Percentiles rank a stretch among this genome's conserved stretches.
phyloP scores from a whole-genome alignment of 2,113 vertebrate genomes.

The Atrichornis clamosus region DNA sequence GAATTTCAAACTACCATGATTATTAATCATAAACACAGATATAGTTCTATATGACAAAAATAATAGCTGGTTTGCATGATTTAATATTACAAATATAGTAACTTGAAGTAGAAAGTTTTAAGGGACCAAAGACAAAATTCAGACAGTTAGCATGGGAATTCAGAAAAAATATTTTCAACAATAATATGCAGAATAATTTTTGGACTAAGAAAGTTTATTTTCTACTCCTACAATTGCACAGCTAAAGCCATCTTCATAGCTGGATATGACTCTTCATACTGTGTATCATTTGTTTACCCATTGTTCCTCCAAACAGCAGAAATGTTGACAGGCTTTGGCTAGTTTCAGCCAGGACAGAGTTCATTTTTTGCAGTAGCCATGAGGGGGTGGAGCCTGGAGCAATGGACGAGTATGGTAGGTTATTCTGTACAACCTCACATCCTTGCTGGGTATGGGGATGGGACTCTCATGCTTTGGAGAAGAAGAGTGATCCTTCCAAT shows the following conservation, averaged over 20 bases:
- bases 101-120: background rate
- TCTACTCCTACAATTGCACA: background rate
- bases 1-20: background rate
- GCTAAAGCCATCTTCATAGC: background rate
- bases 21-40: background rate
- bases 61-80: background rate
- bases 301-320: background rate
- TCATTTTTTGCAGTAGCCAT: background rate
- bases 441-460: background rate
- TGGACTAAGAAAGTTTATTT: background rate
- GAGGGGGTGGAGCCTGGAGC: background rate
- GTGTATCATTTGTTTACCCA: background rate
- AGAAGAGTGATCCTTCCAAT: background rate
- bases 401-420: fast-evolving
- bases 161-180: background rate
- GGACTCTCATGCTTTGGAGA: background rate
- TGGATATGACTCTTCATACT: background rate
- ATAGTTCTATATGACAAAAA: background rate
- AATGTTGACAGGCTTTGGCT: background rate
- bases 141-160: background rate
- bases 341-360: background rate
- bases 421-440: background rate
- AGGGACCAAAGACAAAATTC: background rate
- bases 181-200: background rate
- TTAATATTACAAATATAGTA: background rate